phyloP scores from a whole-genome alignment of 2,113 vertebrate species.

The Lepus timidus region DNA sequence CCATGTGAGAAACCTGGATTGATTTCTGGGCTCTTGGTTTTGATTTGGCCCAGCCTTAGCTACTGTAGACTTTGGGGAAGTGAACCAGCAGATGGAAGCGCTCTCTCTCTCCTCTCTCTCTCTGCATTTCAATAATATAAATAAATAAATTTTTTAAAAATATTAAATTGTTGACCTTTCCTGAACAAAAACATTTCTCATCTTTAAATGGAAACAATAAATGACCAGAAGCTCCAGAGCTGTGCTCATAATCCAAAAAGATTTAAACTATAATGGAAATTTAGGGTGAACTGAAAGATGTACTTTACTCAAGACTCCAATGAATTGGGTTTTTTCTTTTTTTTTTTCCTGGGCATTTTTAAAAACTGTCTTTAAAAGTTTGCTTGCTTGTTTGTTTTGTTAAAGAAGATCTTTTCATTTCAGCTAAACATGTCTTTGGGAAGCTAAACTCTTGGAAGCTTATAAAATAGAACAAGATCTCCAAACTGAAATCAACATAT shows the following conservation, averaged over 20 bases:
- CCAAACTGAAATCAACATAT: slow-evolving; percentile 55
- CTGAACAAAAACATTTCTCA: not conserved
- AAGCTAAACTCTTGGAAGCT: slow-evolving; percentile 33
- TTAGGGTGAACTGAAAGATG: not conserved
- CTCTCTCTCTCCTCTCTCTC: too few relatives aligned
- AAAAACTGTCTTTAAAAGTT: not conserved
- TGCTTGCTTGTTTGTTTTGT: not conserved
- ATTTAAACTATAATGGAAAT: slow-evolving; percentile 1
- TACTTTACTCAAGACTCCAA: not conserved
- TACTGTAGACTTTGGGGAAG: too few relatives aligned
- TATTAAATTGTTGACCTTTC: not conserved
- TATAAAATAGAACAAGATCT: slow-evolving; percentile 38
- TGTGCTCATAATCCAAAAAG: not conserved
- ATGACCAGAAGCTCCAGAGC: slow-evolving; percentile 22
- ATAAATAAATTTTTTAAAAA: too few relatives aligned
- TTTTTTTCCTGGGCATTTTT: not conserved
- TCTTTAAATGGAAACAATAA: slow-evolving; percentile 39
- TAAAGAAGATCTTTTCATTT: slow-evolving; percentile 47
- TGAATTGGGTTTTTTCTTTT: not conserved
- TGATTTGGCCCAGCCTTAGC: too few relatives aligned
- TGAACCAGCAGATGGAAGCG: too few relatives aligned
- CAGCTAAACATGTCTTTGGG: slow-evolving; percentile 38
- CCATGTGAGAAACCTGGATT: too few relatives aligned
- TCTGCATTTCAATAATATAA: too few relatives aligned
- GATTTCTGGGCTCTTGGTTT: too few relatives aligned